Evolutionary conservation across 2,113 vertebrate species (phyloP).

Genomic region (Acanthochromis polyacanthus): DNA sequence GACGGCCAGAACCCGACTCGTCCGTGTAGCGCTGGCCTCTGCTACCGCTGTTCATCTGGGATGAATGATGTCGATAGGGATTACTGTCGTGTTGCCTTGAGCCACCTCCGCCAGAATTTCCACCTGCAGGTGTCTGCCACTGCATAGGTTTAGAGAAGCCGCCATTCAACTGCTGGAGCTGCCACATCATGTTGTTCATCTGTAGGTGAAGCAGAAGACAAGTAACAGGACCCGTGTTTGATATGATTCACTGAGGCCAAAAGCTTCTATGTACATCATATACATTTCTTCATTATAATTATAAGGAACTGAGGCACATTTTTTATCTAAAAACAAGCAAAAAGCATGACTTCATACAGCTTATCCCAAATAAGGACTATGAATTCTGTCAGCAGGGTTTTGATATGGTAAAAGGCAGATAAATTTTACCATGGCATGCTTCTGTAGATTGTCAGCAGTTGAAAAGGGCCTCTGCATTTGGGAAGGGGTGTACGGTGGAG

Average conservation of each 20-base stretch:
- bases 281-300: neutral
- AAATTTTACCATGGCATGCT: conserved; percentile 87
- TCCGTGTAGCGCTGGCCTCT: conserved; percentile 77
- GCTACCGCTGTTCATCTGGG: conserved; percentile 67
- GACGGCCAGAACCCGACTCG: conserved; percentile 71
- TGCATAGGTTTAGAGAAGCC: conserved; percentile 71
- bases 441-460: conserved; percentile 88
- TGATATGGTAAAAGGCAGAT: neutral
- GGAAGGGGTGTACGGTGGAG: conserved; percentile 68
- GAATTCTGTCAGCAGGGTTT: neutral
- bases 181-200: conserved; percentile 85
- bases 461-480: conserved; percentile 84
- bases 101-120: conserved; percentile 40
- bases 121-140: conserved; percentile 40
- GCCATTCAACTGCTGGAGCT: conserved; percentile 81
- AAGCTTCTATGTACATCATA: too few species aligned
- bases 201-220: conserved; percentile 49
- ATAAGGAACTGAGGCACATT: neutral
- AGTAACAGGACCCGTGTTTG: neutral
- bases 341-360: neutral
- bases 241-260: too few species aligned
- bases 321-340: conserved; percentile 11
- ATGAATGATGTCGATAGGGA: conserved; percentile 67
- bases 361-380: neutral
- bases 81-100: conserved; percentile 80